Evolutionary conservation across 2,113 vertebrate species (phyloP), one percentile per base, ranked within the genome.

Genomic region (Syngnathus typhle): DNA sequence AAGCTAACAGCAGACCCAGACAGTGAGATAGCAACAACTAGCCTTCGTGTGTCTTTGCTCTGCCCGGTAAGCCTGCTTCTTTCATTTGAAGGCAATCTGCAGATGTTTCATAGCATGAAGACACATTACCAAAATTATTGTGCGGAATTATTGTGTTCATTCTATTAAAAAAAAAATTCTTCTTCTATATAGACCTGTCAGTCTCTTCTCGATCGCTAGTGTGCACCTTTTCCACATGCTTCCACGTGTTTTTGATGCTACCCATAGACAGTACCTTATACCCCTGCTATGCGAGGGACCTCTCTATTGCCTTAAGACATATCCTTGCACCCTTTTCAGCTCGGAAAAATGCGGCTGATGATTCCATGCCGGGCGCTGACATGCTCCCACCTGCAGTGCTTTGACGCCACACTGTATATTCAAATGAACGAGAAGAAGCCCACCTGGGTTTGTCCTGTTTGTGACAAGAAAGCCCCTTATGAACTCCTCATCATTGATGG

Each of bases 341-440:
- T 99, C 60, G 96, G 96, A 62, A 99, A 99, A 80, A 99, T 99
- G 97, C 88, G 97, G 44, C 91, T 99, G 73, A 95, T 93, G 83
- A 97, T 99, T 87, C 96, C 97, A 0, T 99, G 97, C 72, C 90
- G 96, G 67, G 94, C 95, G 12, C 87, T 99, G 85, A 99, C 96
- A 0, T 99, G 96, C 82, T 96, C 97, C n/a, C 97, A 99, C 89
- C 93, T 99, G 79, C 97, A 99, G 65, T 99, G 97, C 71, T 99
- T 99, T 47, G 97, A 99, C 71, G 97, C 95, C 85, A 98, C 96
- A 3, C 93, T 99, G 4, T 99, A 99, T 56, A 95, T 99, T 82
- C 97, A 99, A 72, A 99, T 99, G 97, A 99, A 99, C 1, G 97
- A 99, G 86, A 99, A 99, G 87, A 99, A 99, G 51, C 96, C 97